Evolutionary conservation across 2,888 invertebrate genomes (phyloP), one percentile per base, ranked within the genome.

Genomic region (Xestoiulus laeticollis): DNA sequence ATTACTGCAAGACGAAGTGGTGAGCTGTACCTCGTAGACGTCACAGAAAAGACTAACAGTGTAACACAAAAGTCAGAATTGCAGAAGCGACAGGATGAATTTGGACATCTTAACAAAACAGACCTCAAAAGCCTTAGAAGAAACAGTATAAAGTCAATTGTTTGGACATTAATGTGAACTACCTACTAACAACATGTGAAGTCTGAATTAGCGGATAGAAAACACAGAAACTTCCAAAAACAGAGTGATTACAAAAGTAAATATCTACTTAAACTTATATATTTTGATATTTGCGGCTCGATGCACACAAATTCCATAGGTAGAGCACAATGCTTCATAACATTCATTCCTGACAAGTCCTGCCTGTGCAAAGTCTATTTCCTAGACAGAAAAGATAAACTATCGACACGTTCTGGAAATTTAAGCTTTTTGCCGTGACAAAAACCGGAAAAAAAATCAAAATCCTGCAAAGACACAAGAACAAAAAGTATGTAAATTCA

Each of bases 281-380:
- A 87, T 6, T 84, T 82, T 87, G 82, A 87, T 83, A 44, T 87
- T n/a, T 82, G 82, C 82, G 87, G 87, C n/a, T 82, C 87, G 30
- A 83, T 87, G 26, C 78, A 82, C 19, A 82, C 32, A 14, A 33
- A 59, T 6, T 87, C 87, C 4, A 26, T 83, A 16, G 87, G 87
- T 10, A 82, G 87, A n/a, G 78, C 82, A 10, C n/a, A n/a, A 14
- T 87, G 85, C 43, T 85, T 87, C 38, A 78, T 22, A 4, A 87
- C 87, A 5, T 87, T 87, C 30, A 87, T 87, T 12, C 14, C 5
- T 30, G 87, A 87, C 82, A 87, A 87, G n/a, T 85, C 87, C 48
- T 48, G 86, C 8, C 48, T 59, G 86, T 86, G 86, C 48, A 44
- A 86, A 48, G 10, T 86, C 10, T n/a, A 44, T 22, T 86, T 86